phyloP scores from a whole-genome alignment of 2,888 invertebrate species.

The Griposia aprilina region DNA sequence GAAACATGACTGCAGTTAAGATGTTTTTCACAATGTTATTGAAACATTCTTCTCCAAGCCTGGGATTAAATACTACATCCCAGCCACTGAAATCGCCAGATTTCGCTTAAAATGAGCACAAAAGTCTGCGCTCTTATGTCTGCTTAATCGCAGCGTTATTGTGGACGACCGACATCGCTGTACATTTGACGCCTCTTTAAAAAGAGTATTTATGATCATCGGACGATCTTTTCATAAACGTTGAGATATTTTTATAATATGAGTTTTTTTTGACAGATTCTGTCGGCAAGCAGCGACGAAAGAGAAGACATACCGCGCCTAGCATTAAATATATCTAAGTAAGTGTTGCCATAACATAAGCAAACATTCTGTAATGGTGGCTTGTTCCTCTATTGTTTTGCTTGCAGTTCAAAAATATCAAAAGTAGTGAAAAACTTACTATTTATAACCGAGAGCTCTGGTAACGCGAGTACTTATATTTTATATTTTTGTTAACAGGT shows the following conservation, averaged over 20 bases:
- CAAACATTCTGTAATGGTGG: not conserved
- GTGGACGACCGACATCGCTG: not conserved
- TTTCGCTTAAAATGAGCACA: not conserved
- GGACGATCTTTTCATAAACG: not conserved
- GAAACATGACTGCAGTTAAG: too few species aligned
- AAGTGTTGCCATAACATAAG: constrained; percentile 59
- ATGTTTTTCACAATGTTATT: too few species aligned
- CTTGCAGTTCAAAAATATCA: not conserved
- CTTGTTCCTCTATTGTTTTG: not conserved
- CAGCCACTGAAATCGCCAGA: not conserved
- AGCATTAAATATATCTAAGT: constrained; percentile 85
- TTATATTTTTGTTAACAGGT: constrained; percentile 67
- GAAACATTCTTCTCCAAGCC: too few species aligned
- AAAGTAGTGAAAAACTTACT: not conserved
- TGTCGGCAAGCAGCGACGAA: constrained; percentile 87
- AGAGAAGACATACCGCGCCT: constrained; percentile 85
- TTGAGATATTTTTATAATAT: not conserved
- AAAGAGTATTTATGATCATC: not conserved
- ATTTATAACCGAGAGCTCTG: not conserved
- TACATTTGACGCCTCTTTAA: not conserved
- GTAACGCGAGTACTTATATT: not conserved
- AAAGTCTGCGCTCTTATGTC: not conserved
- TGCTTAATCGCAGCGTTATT: not conserved
- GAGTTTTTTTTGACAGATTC: constrained; percentile 74
- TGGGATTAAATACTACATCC: not conserved